Conservation (phyloP, 2,797 vertebrate genomes). For the Propithecus deckenii region DNA sequence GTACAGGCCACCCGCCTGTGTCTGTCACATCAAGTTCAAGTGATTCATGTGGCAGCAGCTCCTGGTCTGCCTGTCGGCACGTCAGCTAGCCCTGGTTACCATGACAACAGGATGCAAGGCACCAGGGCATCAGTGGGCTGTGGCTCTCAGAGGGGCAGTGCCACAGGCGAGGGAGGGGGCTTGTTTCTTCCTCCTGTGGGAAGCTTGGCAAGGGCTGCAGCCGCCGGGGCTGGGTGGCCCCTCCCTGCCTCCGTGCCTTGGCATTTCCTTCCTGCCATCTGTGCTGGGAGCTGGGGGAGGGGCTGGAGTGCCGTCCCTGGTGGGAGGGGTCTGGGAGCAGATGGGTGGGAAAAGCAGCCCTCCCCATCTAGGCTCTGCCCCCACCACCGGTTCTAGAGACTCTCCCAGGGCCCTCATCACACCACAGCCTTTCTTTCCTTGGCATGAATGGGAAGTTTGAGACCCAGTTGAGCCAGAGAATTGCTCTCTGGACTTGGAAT, state of each 20-base stretch:
- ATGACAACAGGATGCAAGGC: slow-evolving; percentile 79
- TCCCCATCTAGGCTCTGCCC: slow-evolving; percentile 46
- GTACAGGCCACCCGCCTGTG: slow-evolving; percentile 62
- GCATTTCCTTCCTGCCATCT: slow-evolving; percentile 72
- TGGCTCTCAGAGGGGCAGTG: slow-evolving; percentile 79
- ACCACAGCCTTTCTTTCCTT: background rate
- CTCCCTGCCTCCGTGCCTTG: slow-evolving; percentile 71
- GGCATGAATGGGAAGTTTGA: slow-evolving; percentile 33
- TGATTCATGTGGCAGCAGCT: slow-evolving; percentile 80
- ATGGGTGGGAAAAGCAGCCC: slow-evolving; percentile 58
- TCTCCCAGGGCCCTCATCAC: background rate
- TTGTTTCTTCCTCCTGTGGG: slow-evolving; percentile 70
- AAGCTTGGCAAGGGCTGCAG: slow-evolving; percentile 65
- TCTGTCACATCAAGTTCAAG: slow-evolving; percentile 76
- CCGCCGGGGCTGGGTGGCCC: slow-evolving; percentile 64
- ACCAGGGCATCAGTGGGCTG: slow-evolving; percentile 81
- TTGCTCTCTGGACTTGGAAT: background rate
- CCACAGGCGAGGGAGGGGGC: slow-evolving; percentile 69
- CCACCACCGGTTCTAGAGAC: slow-evolving; percentile 11
- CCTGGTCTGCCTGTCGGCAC: slow-evolving; percentile 76
- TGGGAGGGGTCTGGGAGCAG: slow-evolving; percentile 73
- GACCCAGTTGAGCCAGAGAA: slow-evolving; percentile 8
- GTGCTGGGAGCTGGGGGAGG: slow-evolving; percentile 68
- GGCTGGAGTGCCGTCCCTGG: slow-evolving; percentile 59
- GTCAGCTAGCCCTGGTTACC: slow-evolving; percentile 81